Percentiles rank a stretch among this genome's conserved stretches.
phyloP scores from a whole-genome alignment of 2,113 vertebrate genomes.

The Thunnus thynnus region DNA sequence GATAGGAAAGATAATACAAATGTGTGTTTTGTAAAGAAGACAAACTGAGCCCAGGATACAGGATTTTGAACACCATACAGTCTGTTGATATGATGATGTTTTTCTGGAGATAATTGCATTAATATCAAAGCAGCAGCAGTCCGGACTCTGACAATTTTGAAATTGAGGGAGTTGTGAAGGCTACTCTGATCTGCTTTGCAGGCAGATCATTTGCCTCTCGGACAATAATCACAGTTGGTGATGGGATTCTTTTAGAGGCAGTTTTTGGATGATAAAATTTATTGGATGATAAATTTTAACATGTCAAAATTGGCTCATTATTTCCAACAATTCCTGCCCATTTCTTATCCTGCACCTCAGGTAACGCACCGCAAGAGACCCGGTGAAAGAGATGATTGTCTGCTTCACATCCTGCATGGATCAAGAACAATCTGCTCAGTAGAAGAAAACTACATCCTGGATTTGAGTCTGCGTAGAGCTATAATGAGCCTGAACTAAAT shows the following conservation, averaged over 20 bases:
- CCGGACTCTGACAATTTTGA: slow-evolving; percentile 5
- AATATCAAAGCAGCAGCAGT: slow-evolving; percentile 39
- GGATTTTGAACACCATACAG: background rate
- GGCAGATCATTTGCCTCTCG: slow-evolving; percentile 10
- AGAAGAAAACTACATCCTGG: background rate
- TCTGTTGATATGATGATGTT: slow-evolving; percentile 10
- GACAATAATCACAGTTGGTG: slow-evolving; percentile 15
- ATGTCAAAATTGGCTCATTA: slow-evolving; percentile 11
- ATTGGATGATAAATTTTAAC: slow-evolving; percentile 4
- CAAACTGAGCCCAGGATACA: background rate
- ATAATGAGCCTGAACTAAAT: background rate
- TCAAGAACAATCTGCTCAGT: background rate
- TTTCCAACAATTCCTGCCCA: slow-evolving; percentile 10
- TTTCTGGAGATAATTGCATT: slow-evolving; percentile 28
- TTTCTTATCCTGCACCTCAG: slow-evolving; percentile 10
- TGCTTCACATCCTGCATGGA: background rate
- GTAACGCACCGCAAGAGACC: background rate
- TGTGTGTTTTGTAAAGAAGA: background rate
- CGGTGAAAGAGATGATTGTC: slow-evolving; percentile 1
- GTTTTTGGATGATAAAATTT: slow-evolving; percentile 26
- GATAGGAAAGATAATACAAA: background rate
- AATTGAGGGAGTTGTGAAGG: slow-evolving; percentile 15
- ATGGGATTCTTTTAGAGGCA: background rate
- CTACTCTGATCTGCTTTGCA: slow-evolving; percentile 29
- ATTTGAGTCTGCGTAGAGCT: background rate